These are phyloP conservation scores for Terebella lapidaria DNA, from an alignment of 2,888 invertebrate genomes.

Conservation along the genomic window DNA sequence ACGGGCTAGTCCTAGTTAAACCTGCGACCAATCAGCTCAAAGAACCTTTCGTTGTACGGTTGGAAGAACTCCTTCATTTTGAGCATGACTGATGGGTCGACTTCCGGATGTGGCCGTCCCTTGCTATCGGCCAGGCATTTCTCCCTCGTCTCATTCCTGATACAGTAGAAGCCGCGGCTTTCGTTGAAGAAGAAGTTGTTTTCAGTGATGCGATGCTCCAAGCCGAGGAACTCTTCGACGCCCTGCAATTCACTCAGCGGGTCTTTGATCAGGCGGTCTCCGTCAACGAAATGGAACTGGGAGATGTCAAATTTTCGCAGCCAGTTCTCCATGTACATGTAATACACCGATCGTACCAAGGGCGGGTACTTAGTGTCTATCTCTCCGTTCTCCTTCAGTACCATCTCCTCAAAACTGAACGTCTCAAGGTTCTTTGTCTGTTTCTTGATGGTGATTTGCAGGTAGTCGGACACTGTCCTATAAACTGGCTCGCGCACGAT, in stretches of 20 bases:
- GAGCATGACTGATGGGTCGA: slow-evolving; percentile 65
- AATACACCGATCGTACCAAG: slow-evolving; percentile 49
- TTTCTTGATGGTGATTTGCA: slow-evolving; percentile 70
- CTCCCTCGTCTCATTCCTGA: slow-evolving; percentile 60
- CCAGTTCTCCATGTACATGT: slow-evolving; percentile 80
- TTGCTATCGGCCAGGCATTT: slow-evolving; percentile 85
- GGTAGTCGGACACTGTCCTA: slow-evolving; percentile 92
- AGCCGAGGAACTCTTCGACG: slow-evolving; percentile 44
- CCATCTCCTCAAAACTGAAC: slow-evolving; percentile 49
- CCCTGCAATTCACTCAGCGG: slow-evolving; percentile 41
- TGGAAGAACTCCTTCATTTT: slow-evolving; percentile 36
- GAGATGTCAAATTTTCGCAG: slow-evolving; percentile 83
- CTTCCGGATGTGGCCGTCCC: slow-evolving; percentile 78
- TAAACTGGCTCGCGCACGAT: slow-evolving; percentile 95
- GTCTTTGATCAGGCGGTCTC: slow-evolving; percentile 40
- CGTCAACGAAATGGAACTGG: slow-evolving; percentile 87
- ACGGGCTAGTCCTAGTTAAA: slow-evolving; percentile 79
- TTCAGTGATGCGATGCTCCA: slow-evolving; percentile 34
- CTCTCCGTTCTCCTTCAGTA: slow-evolving; percentile 28
- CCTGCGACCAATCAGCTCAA: slow-evolving; percentile 82
- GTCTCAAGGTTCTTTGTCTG: neutral
- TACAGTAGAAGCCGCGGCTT: slow-evolving; percentile 91
- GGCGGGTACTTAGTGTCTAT: slow-evolving; percentile 7
- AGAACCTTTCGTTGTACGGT: slow-evolving; percentile 39
- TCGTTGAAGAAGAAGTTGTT: slow-evolving; percentile 94